Evolutionary conservation across 2,797 vertebrate genomes (phyloP), one percentile per base, ranked within the genome.

Genomic region (Dryobates pubescens): DNA sequence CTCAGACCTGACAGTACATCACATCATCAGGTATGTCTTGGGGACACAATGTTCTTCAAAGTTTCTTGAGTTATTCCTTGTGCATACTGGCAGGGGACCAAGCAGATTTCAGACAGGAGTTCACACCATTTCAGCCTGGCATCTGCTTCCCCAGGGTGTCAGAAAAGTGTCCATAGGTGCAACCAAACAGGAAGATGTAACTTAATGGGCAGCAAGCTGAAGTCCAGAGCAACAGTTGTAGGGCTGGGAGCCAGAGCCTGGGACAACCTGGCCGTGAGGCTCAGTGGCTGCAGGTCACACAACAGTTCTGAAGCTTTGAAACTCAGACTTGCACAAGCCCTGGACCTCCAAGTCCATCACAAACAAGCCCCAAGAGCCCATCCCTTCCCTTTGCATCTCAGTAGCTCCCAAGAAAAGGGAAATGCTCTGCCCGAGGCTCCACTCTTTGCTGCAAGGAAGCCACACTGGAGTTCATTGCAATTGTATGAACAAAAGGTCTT

Each of bases 151-250:
- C 93, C 49, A 86, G 73, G 30, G 97, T 96, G n/a, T 94, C 88
- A 86, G 97, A 98, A 38, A 98, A 97, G 47, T 98, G 94, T 59
- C 97, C 97, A 30, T 97, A 98, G 20, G 97, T 98, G 29, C 88
- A 92, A 41, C 97, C 98, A 32, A 97, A 98, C 92, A 96, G 97
- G 94, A 98, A 98, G 93, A 94, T 98, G 91, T 97, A 98, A 70
- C 97, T 98, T 98, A 83, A 82, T 54, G 34, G 27, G n/a, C 15
- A 56, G 51, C 13, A 9, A 86, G 26, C 74, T 16, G 56, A 41
- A 16, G 19, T 16, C 34, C 20, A 59, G 63, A 83, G 73, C 16
- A 9, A 29, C 3, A 10, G 16, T 34, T 70, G 27, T 10, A 29
- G 36, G 56, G 15, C 20, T 91, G 41, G 12, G 8, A 67, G 24